Evolutionary conservation across 2,888 invertebrate genomes (phyloP).

Genomic region (Torymus tubicola): DNA sequence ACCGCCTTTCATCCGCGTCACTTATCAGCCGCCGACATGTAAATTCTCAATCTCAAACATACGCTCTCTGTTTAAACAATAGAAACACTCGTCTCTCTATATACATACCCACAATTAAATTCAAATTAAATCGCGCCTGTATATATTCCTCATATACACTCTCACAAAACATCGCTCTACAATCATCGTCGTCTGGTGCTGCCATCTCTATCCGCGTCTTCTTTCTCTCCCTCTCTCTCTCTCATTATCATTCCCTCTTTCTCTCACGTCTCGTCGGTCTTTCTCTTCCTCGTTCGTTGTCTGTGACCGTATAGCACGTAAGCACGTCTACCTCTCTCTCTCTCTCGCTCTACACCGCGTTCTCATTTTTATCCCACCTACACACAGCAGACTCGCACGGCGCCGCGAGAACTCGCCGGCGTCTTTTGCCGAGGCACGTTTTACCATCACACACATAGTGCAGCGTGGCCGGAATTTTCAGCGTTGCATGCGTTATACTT

Average conservation of each 20-base stretch:
- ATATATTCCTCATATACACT: background rate
- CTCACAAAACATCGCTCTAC: background rate
- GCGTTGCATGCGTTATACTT: too few relatives aligned
- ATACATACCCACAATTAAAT: constrained; percentile 4
- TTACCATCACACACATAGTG: too few relatives aligned
- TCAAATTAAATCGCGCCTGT: background rate
- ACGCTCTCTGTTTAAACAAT: background rate
- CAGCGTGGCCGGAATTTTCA: too few relatives aligned
- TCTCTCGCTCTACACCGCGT: background rate
- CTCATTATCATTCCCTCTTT: background rate
- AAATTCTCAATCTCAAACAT: too few relatives aligned
- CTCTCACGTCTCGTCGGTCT: background rate
- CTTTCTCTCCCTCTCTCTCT: background rate
- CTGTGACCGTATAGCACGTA: too few relatives aligned
- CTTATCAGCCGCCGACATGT: too few relatives aligned
- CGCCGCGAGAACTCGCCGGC: too few relatives aligned
- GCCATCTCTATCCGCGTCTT: constrained; percentile 20
- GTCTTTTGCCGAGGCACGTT: too few relatives aligned
- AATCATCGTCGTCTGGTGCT: constrained; percentile 19
- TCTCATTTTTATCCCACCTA: background rate
- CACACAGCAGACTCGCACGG: too few relatives aligned
- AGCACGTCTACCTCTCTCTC: background rate
- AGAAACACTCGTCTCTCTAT: background rate
- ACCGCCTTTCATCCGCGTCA: too few relatives aligned
- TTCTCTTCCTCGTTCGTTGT: background rate